Conservation (phyloP, 2,113 vertebrate species). For the Okapia johnstoni region DNA sequence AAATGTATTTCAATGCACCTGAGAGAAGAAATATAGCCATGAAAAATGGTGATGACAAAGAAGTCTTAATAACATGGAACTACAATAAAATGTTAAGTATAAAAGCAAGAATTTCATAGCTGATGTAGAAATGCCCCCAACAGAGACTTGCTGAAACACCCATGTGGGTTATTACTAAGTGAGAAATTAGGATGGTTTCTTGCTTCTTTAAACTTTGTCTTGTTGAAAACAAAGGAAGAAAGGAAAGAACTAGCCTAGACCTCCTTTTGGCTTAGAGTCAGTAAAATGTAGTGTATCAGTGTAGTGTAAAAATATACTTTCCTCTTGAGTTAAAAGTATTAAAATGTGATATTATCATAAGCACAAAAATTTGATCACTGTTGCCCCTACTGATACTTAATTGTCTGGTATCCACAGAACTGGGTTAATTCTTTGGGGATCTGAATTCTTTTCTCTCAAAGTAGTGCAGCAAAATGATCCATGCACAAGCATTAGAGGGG, state of each 20-base stretch:
- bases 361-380: background rate
- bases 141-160: background rate
- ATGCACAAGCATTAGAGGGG: rapidly evolving
- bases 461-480: no score
- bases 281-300: background rate
- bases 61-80: background rate
- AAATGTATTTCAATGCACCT: background rate
- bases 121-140: background rate
- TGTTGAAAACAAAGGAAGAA: background rate
- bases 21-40: background rate
- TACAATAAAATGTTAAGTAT: background rate
- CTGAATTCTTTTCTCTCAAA: background rate
- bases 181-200: background rate
- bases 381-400: background rate
- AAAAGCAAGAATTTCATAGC: background rate
- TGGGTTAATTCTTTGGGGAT: background rate
- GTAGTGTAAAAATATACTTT: background rate
- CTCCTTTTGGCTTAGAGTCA: background rate
- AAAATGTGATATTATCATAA: background rate
- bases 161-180: background rate
- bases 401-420: background rate
- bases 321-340: background rate
- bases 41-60: background rate
- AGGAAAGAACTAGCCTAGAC: background rate
- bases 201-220: background rate